A percentile compares a stretch with the other conserved stretches of the same genome.
phyloP scores from a whole-genome alignment of 1,140 invertebrate species.

The Dendroctonus valens region DNA sequence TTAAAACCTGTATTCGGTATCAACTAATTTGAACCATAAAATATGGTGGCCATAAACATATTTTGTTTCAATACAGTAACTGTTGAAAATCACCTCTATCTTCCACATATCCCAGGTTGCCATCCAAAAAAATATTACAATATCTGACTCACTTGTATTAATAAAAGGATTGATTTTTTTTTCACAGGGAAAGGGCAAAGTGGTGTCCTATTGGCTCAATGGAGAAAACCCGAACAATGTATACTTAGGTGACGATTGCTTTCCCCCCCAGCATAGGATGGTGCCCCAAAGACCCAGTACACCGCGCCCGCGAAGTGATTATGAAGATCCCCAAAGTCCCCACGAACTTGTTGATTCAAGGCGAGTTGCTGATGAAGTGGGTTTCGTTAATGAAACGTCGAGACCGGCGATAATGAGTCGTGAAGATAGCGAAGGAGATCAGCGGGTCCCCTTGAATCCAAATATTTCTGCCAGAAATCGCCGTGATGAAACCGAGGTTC shows the following conservation, averaged over 20 bases:
- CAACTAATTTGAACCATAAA: no score
- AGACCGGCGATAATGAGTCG: slow-evolving; percentile 3
- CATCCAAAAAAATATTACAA: no score
- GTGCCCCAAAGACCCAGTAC: slow-evolving; percentile 8
- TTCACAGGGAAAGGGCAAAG: slow-evolving; percentile 80
- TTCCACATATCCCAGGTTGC: no score
- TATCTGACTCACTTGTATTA: no score
- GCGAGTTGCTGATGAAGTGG: slow-evolving; percentile 17
- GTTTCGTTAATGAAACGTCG: slow-evolving; percentile 29
- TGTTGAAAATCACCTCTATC: no score
- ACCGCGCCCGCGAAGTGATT: slow-evolving; percentile 7
- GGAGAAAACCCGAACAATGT: slow-evolving; percentile 57
- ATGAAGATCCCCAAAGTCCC: slow-evolving; percentile 16
- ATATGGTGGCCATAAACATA: no score
- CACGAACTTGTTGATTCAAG: slow-evolving; percentile 26
- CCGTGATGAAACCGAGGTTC: slow-evolving; percentile 39
- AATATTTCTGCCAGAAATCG: neutral
- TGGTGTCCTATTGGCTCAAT: slow-evolving; percentile 88
- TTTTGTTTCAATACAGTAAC: no score
- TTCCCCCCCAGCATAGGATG: neutral
- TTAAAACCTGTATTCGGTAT: no score
- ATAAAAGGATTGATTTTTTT: neutral
- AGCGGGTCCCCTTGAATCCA: neutral
- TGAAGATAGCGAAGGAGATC: slow-evolving; percentile 1
- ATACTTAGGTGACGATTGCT: slow-evolving; percentile 5